A percentile compares a stretch with the other conserved stretches of the same genome.
phyloP scores from a whole-genome alignment of 1,140 invertebrate species.

The Drosophila dunni region DNA sequence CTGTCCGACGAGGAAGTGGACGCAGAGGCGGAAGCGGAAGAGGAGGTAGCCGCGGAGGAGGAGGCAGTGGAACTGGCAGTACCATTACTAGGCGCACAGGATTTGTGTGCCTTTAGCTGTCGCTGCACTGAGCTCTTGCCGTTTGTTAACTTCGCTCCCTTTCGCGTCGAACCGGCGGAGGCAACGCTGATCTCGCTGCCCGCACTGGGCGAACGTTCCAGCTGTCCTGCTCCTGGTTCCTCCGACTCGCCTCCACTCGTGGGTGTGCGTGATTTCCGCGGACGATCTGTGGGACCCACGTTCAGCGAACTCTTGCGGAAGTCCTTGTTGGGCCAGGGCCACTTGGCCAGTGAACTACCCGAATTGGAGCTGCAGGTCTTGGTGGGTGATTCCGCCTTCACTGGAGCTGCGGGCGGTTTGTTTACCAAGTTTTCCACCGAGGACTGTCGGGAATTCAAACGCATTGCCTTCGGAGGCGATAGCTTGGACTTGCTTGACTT shows the following conservation, averaged over 20 bases:
- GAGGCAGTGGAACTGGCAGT: constrained; percentile 10
- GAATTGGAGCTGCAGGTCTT: constrained; percentile 60
- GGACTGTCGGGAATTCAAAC: constrained; percentile 71
- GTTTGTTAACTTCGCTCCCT: constrained; percentile 38
- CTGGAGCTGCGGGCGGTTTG: constrained; percentile 87
- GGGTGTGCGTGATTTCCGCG: constrained; percentile 78
- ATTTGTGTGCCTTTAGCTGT: constrained; percentile 63
- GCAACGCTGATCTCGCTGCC: constrained; percentile 63
- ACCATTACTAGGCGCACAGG: constrained; percentile 56
- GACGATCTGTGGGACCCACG: constrained; percentile 86
- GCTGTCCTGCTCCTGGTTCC: constrained; percentile 39
- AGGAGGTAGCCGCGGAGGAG: constrained; percentile 31
- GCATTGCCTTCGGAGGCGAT: constrained; percentile 72
- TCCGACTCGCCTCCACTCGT: constrained; percentile 79
- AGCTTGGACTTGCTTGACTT: constrained; percentile 69
- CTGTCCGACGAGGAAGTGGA: constrained; percentile 62
- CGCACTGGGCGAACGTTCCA: constrained; percentile 82
- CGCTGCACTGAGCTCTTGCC: constrained; percentile 45
- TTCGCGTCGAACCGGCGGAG: constrained; percentile 37
- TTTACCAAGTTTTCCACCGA: constrained; percentile 74
- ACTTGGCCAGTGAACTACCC: constrained; percentile 82
- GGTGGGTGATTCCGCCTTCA: constrained; percentile 79
- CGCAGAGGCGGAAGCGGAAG: constrained; percentile 20
- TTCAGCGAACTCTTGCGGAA: constrained; percentile 91
- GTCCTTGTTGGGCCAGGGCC: constrained; percentile 88